A percentile compares a stretch with the other conserved stretches of the same genome.
Conservation (phyloP, 2,113 vertebrate species). For the Onychostruthus taczanowskii region DNA sequence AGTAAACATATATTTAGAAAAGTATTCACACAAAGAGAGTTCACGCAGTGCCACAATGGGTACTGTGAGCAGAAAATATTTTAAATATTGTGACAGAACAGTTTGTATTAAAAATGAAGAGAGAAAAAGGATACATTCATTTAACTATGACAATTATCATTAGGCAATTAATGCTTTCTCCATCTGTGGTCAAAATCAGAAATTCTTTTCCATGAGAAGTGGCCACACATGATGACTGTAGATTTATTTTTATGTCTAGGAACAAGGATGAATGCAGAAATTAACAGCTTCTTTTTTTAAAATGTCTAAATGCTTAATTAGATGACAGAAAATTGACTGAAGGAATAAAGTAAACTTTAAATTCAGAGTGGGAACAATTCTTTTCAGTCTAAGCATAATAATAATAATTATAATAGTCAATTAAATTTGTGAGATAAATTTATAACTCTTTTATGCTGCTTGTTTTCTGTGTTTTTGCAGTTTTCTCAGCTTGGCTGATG, state of each 20-base stretch:
- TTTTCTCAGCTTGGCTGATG: neutral
- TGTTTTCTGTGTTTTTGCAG: neutral
- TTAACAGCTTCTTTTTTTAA: fast-evolving
- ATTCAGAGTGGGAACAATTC: neutral
- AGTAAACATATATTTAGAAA: neutral
- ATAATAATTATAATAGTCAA: neutral
- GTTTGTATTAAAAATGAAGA: neutral
- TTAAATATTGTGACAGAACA: neutral
- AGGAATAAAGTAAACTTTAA: neutral
- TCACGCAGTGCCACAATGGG: neutral
- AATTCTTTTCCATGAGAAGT: neutral
- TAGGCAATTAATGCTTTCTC: neutral
- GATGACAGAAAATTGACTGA: neutral
- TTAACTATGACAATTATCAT: neutral
- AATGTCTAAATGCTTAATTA: neutral
- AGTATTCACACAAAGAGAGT: neutral
- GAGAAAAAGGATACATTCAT: neutral
- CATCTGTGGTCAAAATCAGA: neutral
- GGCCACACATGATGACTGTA: neutral
- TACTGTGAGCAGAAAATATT: neutral
- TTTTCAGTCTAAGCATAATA: neutral
- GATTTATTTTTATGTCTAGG: neutral
- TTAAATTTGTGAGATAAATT: neutral
- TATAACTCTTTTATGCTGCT: neutral
- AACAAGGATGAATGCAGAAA: neutral